Evolutionary conservation across 1,140 invertebrate genomes (phyloP).

Genomic region (Diploscapter pachys): DNA sequence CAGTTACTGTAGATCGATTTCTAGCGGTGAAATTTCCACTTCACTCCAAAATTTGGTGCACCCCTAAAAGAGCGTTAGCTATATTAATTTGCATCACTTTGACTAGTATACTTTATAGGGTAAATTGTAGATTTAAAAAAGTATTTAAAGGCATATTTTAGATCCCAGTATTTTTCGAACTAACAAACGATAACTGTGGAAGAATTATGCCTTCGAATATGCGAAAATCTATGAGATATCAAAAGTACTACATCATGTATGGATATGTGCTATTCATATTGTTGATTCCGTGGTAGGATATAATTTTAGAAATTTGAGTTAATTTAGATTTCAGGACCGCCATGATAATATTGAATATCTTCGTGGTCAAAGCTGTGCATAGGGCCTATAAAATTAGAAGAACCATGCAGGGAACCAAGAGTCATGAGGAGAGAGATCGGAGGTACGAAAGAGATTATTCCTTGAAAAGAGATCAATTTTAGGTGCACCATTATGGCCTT

Average conservation of each 20-base stretch:
- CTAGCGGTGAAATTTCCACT: constrained; percentile 54
- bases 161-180: constrained; percentile 1
- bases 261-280: constrained; percentile 50
- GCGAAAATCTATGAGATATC: constrained; percentile 46
- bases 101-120: constrained; percentile 24
- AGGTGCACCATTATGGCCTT: constrained; percentile 58
- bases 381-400: constrained; percentile 45
- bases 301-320: no score
- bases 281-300: constrained; percentile 40
- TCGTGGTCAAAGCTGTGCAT: constrained; percentile 44
- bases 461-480: constrained; percentile 20
- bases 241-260: constrained; percentile 54
- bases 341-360: constrained; percentile 53
- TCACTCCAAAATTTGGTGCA: constrained; percentile 46
- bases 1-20: constrained; percentile 54
- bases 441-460: constrained; percentile 16
- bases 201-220: constrained; percentile 40
- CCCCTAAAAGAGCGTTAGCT: constrained; percentile 29
- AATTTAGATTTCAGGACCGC: constrained; percentile 22
- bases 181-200: constrained; percentile 53
- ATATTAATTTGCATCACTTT: constrained; percentile 34
- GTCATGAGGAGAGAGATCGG: constrained; percentile 47
- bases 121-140: constrained; percentile 5
- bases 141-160: not conserved
- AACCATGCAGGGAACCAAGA: constrained; percentile 40